Base-by-base conservation (phyloP, 2,888 invertebrate species). In the Cerastis rubricosa region DNA sequence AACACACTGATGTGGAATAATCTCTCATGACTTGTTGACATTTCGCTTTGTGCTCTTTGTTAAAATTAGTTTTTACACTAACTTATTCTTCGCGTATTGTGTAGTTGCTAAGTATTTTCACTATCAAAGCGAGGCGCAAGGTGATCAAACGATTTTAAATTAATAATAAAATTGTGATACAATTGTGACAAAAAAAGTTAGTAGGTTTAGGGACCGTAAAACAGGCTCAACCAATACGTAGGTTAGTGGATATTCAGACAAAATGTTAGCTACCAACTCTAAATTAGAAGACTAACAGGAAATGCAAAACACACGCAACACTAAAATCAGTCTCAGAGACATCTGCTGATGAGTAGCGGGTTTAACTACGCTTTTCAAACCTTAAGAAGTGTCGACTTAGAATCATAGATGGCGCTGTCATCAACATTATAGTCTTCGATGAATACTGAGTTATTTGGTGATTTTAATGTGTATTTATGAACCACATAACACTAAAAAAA, bases 11-110 rank as follows among this genome's bases (percentile, higher is more conserved):
- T 70, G 86, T 86, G 88, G 87, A 90, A 90, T 89, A 89, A 91
- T 90, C 88, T n/a, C 75, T 82, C 87, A 81, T 90, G 91, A 91
- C 91, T 92, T 88, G 87, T 85, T 91, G 91, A 91, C 91, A 91
- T 87, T 83, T 86, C 67, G 69, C 81, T 76, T 86, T 89, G 85
- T 85, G 61, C 45, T 72, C 76, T 86, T 90, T 90, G 86, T 89
- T 85, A 72, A 19, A 68, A 68, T 75, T 70, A 75, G 57, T 74
- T 75, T 77, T 19, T 45, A 35, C n/a, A 35, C 47, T 57, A 51
- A 74, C 49, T 67, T 76, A 78, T 74, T 61, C 49, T 49, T 70
- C n/a, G 2, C 64, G 43, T 74, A 61, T 45, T 40, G 70, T 57
- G 49, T 43, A 29, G 35, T n/a, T 66, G n/a, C 9, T 43, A 19